Conservation (phyloP, 2,888 invertebrate species). For the Hybos culiciformis region DNA sequence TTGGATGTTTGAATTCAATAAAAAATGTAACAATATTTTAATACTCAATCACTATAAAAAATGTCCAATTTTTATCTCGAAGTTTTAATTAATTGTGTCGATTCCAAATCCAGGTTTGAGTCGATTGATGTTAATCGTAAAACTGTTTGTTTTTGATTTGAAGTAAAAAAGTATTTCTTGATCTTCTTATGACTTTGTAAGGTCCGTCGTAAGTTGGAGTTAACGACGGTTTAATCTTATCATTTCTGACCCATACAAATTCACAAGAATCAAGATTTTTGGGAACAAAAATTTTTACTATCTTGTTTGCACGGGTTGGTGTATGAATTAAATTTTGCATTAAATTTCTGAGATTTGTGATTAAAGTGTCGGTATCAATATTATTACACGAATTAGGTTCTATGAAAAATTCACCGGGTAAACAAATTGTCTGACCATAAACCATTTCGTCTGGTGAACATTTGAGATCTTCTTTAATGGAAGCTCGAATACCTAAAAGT, state of each 20-base stretch:
- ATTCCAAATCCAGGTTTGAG: too few species aligned
- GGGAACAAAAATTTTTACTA: background rate
- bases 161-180: too few species aligned
- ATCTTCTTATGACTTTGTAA: background rate
- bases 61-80: too few species aligned
- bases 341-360: background rate
- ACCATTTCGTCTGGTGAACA: slow-evolving; percentile 7
- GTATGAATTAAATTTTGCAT: background rate
- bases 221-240: background rate
- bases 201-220: background rate
- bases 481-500: slow-evolving; percentile 8
- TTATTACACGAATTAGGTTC: too few species aligned
- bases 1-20: too few species aligned
- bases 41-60: too few species aligned
- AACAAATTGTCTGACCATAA: background rate
- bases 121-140: too few species aligned
- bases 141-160: too few species aligned
- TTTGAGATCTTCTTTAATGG: slow-evolving; percentile 7
- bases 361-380: too few species aligned
- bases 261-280: background rate
- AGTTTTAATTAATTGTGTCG: too few species aligned
- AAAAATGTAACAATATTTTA: too few species aligned
- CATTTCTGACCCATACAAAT: background rate
- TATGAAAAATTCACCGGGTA: background rate
- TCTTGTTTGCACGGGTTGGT: background rate